Evolutionary conservation across 2,888 invertebrate species (phyloP).

Genomic region (Melieria omissa): DNA sequence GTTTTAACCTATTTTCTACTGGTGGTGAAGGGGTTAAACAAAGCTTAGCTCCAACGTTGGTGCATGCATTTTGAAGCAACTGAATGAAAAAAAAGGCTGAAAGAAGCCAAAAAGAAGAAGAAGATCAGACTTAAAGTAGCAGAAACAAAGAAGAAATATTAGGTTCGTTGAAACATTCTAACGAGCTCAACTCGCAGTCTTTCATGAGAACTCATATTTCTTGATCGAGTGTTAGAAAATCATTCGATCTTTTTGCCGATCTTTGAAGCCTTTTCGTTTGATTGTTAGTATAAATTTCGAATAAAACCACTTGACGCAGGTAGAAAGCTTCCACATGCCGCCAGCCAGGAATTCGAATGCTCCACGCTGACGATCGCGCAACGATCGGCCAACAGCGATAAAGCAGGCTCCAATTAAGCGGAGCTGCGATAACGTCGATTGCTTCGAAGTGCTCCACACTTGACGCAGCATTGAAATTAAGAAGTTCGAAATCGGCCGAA

Average conservation of each 20-base stretch:
- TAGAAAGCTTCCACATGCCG: background rate
- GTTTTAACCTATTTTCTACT: no score
- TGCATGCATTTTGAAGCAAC: no score
- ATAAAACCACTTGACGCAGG: background rate
- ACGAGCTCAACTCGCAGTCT: no score
- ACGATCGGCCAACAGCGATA: slow-evolving; percentile 32
- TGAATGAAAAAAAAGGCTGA: no score
- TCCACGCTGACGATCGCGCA: background rate
- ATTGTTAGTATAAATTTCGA: background rate
- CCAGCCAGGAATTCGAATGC: background rate
- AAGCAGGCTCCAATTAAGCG: slow-evolving; percentile 36
- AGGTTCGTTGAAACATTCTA: background rate
- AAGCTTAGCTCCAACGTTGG: no score
- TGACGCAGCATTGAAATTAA: no score
- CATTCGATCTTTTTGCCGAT: background rate
- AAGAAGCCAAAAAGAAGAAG: no score
- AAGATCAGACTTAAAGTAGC: background rate
- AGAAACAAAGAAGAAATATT: background rate
- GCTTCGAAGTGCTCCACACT: no score
- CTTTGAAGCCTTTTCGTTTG: background rate
- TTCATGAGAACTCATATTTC: no score
- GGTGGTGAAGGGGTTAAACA: no score
- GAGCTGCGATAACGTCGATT: background rate
- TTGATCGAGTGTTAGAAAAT: no score
- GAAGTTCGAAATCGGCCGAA: no score